These are phyloP conservation scores for Loxodonta africana DNA, from an alignment of 2,113 vertebrate genomes.

Conservation along the genomic window DNA sequence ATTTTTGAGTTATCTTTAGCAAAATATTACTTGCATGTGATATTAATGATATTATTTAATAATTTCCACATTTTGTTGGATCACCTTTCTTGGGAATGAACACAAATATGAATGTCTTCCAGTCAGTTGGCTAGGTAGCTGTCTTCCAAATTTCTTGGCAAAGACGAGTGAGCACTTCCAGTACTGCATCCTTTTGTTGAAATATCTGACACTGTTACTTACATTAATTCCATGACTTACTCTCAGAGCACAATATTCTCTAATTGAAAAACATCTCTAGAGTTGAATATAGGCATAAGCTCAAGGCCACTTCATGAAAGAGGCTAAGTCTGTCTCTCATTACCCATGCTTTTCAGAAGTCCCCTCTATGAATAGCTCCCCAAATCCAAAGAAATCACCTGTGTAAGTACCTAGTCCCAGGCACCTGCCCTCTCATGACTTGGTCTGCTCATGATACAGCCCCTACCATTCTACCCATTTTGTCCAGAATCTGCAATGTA, in stretches of 20 bases:
- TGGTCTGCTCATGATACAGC: neutral
- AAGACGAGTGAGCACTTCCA: too few species aligned
- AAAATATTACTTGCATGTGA: too few species aligned
- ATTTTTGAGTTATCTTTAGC: too few species aligned
- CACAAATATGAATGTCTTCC: too few species aligned
- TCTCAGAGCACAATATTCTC: neutral
- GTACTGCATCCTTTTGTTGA: too few species aligned
- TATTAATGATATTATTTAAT: too few species aligned
- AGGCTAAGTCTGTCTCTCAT: too few species aligned
- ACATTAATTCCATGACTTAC: neutral
- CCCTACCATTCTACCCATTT: neutral
- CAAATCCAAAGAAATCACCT: neutral
- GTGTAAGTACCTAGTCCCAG: neutral
- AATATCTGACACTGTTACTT: neutral
- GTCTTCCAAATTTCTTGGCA: too few species aligned
- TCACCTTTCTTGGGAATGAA: too few species aligned
- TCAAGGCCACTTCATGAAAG: neutral
- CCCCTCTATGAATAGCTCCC: neutral
- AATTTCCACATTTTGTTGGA: too few species aligned
- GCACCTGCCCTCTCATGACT: accelerated
- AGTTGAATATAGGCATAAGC: neutral
- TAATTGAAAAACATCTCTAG: neutral
- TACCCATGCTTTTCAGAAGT: neutral
- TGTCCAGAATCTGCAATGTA: neutral
- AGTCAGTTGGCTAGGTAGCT: too few species aligned